Evolutionary conservation across 2,113 vertebrate species (phyloP).

Genomic region (Sus scrofa): DNA sequence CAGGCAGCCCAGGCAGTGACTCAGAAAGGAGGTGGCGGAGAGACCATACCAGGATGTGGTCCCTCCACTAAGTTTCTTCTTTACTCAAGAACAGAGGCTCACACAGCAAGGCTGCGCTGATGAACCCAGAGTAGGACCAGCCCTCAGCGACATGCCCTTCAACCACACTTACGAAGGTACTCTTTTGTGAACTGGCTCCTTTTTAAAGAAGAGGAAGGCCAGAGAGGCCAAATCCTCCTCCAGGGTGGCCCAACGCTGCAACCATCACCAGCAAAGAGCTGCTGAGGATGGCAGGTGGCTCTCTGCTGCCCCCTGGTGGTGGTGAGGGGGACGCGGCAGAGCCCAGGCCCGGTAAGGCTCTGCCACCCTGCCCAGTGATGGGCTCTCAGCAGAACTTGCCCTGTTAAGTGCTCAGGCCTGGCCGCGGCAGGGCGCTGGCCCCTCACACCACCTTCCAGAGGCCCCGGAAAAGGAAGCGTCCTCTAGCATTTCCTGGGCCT

Average conservation of each 20-base stretch:
- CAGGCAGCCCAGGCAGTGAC: background rate
- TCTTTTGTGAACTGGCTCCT: background rate
- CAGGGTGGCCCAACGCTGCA: too few relatives aligned
- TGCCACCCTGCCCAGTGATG: background rate
- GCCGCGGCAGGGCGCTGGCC: background rate
- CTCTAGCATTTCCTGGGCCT: background rate
- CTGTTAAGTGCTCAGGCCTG: background rate
- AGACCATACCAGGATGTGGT: too few relatives aligned
- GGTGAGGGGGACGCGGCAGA: background rate
- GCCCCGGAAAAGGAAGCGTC: background rate
- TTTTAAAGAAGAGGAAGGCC: background rate
- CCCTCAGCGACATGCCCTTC: background rate
- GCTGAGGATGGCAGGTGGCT: background rate
- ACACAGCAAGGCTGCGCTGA: fast-evolving
- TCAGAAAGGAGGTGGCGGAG: background rate
- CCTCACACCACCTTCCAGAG: background rate
- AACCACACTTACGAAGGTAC: fast-evolving
- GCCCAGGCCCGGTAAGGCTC: fast-evolving
- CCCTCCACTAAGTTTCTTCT: background rate
- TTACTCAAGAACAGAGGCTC: background rate
- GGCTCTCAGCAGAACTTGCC: background rate
- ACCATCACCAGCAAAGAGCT: background rate
- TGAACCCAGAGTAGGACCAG: too few relatives aligned
- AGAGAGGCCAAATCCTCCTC: background rate
- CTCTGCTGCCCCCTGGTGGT: slow-evolving; percentile 78